Evolutionary conservation across 1,140 invertebrate genomes (phyloP), one percentile per base, ranked within the genome.

Genomic region (Teleopsis dalmanni): DNA sequence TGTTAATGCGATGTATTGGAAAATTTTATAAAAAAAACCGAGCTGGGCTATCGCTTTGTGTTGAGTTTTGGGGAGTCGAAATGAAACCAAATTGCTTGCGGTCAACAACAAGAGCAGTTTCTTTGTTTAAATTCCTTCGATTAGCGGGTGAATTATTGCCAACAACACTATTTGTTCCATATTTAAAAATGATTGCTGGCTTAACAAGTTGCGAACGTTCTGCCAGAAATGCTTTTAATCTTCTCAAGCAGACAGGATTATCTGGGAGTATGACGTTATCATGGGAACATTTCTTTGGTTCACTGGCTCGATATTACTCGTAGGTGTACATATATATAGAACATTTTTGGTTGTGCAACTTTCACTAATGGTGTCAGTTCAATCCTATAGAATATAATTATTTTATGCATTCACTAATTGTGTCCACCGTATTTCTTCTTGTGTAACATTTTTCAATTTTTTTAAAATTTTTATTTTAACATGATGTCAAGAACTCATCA

Each of bases 271-370:
- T 71, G 35, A 77, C 76, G 4, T 72, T 91, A 13, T 88, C 85
- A 0, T 91, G 89, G 86, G 87, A 93, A 61, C 88, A 93, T 61
- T 91, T 96, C 63, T 93, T 96, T 57, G 77, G 76, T 6, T 90
- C 91, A 0, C 75, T 97, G 31, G 79, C 81, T 47, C 81, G 85
- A 53, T 95, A 88, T 57, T 83, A 83, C 57, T 75, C 70, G 75
- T 78, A 53, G 62, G 65, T 58, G 11, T 44, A 10, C 16, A 42
- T 42, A 19, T 8, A 8, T 7, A n/a, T n/a, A n/a, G n/a, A n/a
- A n/a, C n/a, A n/a, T n/a, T n/a, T n/a, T n/a, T n/a, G n/a, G n/a
- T n/a, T n/a, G n/a, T n/a, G n/a, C n/a, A n/a, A n/a, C n/a, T n/a
- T n/a, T n/a, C n/a, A n/a, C n/a, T n/a, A n/a, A n/a, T n/a, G n/a